Base-by-base conservation (phyloP, 2,888 invertebrate species). In the Acanthoscelides obtectus region DNA sequence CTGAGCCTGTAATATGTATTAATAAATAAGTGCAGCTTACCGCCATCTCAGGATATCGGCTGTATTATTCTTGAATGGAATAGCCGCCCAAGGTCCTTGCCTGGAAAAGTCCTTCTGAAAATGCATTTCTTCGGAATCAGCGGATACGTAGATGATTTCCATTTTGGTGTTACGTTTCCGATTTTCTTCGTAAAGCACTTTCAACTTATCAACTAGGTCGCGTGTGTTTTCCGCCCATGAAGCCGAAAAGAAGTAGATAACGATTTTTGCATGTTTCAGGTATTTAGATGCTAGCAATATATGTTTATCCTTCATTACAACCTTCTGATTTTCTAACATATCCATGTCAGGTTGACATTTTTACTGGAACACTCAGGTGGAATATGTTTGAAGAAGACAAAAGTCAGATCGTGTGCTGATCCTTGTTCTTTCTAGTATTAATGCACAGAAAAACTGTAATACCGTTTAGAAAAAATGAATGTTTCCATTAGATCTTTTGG, bases 81-180 rank as follows among this genome's bases (percentile, higher is more conserved):
- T 68, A 0, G 79, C 77, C 64, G 74, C 66, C 80, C 80, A 80
- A 0, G 77, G 75, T 20, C 80, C 80, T 67, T 80, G 79, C 8
- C 45, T 72, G 21, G 65, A 70, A 5, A 77, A 75, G 27, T 79
- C 76, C 20, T 72, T 63, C 6, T 72, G 75, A 64, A 75, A 80
- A 19, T 67, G 69, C 22, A 74, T 74, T 22, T 76, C 74, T 3
- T 78, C 77, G 1, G 74, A 77, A 69, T 80, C 80, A 0, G 78
- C 74, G 1, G 78, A 74, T 6, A 80, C 78, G 68, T 78, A 80
- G n/a, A 80, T 74, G 0, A 80, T 72, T 67, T 79, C 79, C 73
- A 79, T 79, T 6, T 75, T 74, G 0, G 73, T 70, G 0, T 71
- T 72, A 67, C 76, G 71, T 63, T 76, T 79, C 22, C 72, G 63